phyloP scores from a whole-genome alignment of 2,888 invertebrate species.

The Lumbricus terrestris region DNA sequence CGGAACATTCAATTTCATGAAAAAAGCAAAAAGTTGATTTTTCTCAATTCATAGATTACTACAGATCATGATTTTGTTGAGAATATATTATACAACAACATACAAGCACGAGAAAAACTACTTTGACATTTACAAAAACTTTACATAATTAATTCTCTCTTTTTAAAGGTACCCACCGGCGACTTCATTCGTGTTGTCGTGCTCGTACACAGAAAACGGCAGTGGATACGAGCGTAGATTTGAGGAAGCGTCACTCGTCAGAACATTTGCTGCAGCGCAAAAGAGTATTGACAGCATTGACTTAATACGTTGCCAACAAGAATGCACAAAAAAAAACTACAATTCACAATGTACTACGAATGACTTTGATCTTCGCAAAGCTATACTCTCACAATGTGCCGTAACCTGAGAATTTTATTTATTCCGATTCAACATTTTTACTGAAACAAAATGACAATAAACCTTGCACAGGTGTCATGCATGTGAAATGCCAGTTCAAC shows the following conservation, averaged over 20 bases:
- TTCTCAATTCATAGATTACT: too few species aligned
- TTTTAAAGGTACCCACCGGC: constrained; percentile 42
- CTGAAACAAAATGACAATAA: too few species aligned
- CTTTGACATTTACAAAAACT: neutral
- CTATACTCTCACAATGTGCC: neutral
- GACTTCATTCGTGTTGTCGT: constrained; percentile 51
- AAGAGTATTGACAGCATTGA: neutral
- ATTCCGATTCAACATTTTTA: neutral
- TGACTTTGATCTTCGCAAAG: neutral
- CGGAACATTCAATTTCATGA: too few species aligned
- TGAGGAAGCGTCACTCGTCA: constrained; percentile 25
- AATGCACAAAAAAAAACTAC: neutral
- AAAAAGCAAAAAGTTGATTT: too few species aligned
- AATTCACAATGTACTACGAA: neutral
- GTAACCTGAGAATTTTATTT: neutral
- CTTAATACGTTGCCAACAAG: neutral
- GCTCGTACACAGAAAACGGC: constrained; percentile 51
- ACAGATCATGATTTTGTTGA: too few species aligned
- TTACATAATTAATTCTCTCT: neutral
- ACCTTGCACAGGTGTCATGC: too few species aligned
- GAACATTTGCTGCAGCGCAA: neutral
- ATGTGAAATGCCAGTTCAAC: too few species aligned
- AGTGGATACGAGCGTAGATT: constrained; percentile 51
- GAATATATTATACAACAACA: too few species aligned
- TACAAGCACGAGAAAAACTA: too few species aligned